phyloP scores from a whole-genome alignment of 1,140 invertebrate species.

The Goniozus legneri region DNA sequence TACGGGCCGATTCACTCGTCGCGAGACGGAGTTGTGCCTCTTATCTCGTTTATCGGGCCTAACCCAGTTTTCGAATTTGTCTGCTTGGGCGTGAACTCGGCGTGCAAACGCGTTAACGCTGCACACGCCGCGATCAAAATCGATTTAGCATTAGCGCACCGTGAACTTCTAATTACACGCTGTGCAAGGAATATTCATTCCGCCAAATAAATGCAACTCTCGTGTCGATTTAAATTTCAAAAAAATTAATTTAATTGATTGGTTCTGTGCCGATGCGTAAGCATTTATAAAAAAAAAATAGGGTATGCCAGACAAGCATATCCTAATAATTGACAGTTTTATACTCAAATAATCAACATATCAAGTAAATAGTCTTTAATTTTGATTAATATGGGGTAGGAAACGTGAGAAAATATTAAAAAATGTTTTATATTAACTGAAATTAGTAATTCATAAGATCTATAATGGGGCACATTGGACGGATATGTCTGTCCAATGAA shows the following conservation, averaged over 20 bases:
- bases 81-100: background rate
- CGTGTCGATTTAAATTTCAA: background rate
- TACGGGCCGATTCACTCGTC: constrained; percentile 37
- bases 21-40: constrained; percentile 44
- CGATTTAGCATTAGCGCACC: constrained; percentile 42
- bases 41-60: constrained; percentile 43
- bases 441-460: no score
- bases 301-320: no score
- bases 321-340: no score
- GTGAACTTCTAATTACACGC: constrained; percentile 45
- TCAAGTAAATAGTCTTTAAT: no score
- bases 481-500: no score
- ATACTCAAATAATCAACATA: no score
- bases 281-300: no score
- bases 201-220: background rate
- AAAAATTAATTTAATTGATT: background rate
- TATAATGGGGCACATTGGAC: no score
- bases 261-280: background rate
- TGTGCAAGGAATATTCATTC: constrained; percentile 41
- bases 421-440: no score
- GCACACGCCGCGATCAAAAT: constrained; percentile 39
- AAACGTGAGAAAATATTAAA: no score
- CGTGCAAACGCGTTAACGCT: constrained; percentile 21
- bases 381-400: no score
- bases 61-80: constrained; percentile 38